Evolutionary conservation across 2,888 invertebrate species (phyloP), one percentile per base, ranked within the genome.

Genomic region (Augochlorella aurata): DNA sequence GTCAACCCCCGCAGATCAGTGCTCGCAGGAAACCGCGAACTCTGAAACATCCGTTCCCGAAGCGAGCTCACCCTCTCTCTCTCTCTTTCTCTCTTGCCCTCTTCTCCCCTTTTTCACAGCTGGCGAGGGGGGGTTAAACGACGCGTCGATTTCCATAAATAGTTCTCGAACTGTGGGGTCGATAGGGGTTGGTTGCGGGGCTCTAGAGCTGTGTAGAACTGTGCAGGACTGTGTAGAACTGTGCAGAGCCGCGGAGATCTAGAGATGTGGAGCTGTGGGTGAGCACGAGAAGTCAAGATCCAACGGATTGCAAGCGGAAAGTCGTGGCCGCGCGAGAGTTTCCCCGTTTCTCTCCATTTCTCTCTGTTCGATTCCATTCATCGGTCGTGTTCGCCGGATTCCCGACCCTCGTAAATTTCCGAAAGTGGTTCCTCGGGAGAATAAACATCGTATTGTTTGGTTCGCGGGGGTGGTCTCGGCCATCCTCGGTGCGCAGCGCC

Each of bases 361-460:
- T 76, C 74, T 70, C 74, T 58, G 68, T 84, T 81, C 83, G 83
- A 82, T 85, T 84, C 85, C 74, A 83, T 84, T 85, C 76, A 74
- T 82, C 78, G 85, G 67, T 18, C 66, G 38, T 67, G 72, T 74
- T 77, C 71, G 52, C 61, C 65, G 74, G 82, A 82, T 68, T 71
- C 76, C 82, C 70, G 67, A 54, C 38, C 18, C 81, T 83, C 83
- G 83, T 85, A 86, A 86, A 85, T 86, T 86, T 79, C 65, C 83
- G 83, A 77, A 81, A 85, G 79, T 81, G 72, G 77, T 81, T 82
- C 61, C 80, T 74, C 85, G 68, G 58, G 85, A 81, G 81, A 79
- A 86, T 85, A 86, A 85, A 79, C 86, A 77, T 85, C 79, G 81
- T 83, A 86, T 86, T 81, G 85, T 86, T 83, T 82, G 84, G 73